Percentiles rank a stretch among this genome's conserved stretches.
phyloP scores from a whole-genome alignment of 1,140 invertebrate genomes.

The Zaprionus lachaisei region DNA sequence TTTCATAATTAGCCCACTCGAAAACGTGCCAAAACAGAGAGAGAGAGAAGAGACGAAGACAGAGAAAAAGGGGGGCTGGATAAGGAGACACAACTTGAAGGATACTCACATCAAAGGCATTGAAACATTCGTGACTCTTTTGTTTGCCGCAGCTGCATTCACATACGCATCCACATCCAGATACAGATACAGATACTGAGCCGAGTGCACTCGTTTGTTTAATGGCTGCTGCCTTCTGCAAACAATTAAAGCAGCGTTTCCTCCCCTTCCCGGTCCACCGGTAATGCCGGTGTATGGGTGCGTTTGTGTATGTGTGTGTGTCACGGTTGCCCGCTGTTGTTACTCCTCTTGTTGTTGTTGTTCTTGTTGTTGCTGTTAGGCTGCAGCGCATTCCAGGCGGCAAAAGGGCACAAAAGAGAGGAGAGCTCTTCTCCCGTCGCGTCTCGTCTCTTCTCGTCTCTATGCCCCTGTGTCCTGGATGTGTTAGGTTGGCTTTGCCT shows the following conservation, averaged over 20 bases:
- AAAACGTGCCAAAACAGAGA: slow-evolving; percentile 27
- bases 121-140: slow-evolving; percentile 34
- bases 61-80: not conserved
- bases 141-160: slow-evolving; percentile 26
- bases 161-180: slow-evolving; percentile 35
- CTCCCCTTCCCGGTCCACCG: slow-evolving; percentile 63
- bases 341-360: slow-evolving; percentile 29
- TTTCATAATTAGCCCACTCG: slow-evolving; percentile 71
- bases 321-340: slow-evolving; percentile 48
- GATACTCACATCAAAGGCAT: slow-evolving; percentile 69
- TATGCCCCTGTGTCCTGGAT: slow-evolving; percentile 24
- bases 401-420: slow-evolving; percentile 59
- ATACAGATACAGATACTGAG: slow-evolving; percentile 19
- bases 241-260: slow-evolving; percentile 71
- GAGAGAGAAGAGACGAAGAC: slow-evolving; percentile 6
- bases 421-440: slow-evolving; percentile 24
- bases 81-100: slow-evolving; percentile 48
- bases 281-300: slow-evolving; percentile 40
- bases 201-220: slow-evolving; percentile 64
- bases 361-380: slow-evolving; percentile 36
- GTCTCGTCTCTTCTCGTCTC: slow-evolving; percentile 5
- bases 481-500: slow-evolving; percentile 33
- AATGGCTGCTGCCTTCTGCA: slow-evolving; percentile 52
- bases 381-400: slow-evolving; percentile 55
- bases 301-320: slow-evolving; percentile 45